These are phyloP conservation scores for Phrixothrix hirtus DNA, from an alignment of 2,888 invertebrate species.

Conservation along the genomic window DNA sequence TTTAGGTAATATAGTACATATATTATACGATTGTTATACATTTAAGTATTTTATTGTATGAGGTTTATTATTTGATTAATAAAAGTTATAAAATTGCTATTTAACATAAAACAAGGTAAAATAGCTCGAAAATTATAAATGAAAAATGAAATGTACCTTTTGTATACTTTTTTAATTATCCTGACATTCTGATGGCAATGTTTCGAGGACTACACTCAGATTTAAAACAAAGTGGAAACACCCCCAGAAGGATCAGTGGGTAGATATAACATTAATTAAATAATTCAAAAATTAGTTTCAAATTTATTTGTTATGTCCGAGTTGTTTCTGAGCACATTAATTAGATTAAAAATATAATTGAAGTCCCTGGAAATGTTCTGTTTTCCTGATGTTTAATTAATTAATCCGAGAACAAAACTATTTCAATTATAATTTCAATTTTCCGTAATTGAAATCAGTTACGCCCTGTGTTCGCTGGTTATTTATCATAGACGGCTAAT, in stretches of 20 bases:
- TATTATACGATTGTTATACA: too few species aligned
- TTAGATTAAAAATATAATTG: constrained; percentile 32
- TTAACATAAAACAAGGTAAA: constrained; percentile 7
- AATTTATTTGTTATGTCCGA: constrained; percentile 28
- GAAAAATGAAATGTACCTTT: constrained; percentile 16
- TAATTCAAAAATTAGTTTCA: constrained; percentile 32
- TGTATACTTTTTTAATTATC: constrained; percentile 27
- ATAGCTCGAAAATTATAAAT: constrained; percentile 7
- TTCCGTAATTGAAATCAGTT: constrained; percentile 47
- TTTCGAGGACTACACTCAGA: constrained; percentile 14
- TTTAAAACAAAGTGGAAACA: constrained; percentile 25
- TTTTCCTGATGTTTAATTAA: constrained; percentile 40
- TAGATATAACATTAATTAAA: constrained; percentile 25
- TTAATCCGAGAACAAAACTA: constrained; percentile 43
- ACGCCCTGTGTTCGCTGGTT: constrained; percentile 35
- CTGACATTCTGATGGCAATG: constrained; percentile 23
- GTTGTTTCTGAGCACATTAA: constrained; percentile 25
- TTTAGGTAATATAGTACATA: too few species aligned
- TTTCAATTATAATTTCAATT: constrained; percentile 50
- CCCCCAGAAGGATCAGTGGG: constrained; percentile 21
- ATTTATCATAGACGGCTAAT: constrained; percentile 45
- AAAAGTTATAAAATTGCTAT: too few species aligned
- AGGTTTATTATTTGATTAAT: too few species aligned
- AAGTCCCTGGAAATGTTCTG: constrained; percentile 27
- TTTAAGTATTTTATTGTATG: too few species aligned